These are phyloP conservation scores for Epizoanthus scotinus DNA, from an alignment of 92 coral and sea anemone genomes.

Conservation along the genomic window DNA sequence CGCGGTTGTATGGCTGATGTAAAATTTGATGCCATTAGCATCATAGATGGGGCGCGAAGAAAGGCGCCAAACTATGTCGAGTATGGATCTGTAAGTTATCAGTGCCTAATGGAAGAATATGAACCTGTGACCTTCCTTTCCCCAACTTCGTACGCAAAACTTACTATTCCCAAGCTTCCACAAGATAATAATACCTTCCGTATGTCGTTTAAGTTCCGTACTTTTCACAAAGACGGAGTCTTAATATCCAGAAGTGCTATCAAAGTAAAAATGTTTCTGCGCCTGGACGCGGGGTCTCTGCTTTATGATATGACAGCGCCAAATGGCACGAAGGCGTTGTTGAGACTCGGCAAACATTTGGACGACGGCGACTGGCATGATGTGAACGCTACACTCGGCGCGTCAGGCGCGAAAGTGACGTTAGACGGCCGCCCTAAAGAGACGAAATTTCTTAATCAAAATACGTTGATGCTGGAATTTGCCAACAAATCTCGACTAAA, in stretches of 20 bases:
- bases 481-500: conserved; percentile 72
- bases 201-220: conserved; percentile 82
- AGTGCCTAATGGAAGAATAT: conserved; percentile 62
- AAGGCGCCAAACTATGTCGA: conserved; percentile 32
- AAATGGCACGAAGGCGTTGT: conserved; percentile 51
- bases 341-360: conserved; percentile 65
- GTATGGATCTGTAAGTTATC: conserved; percentile 56
- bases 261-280: conserved; percentile 61
- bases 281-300: conserved; percentile 64
- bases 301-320: conserved; percentile 69
- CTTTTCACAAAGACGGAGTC: conserved; percentile 74
- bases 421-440: conserved; percentile 52
- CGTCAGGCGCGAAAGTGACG: conserved; percentile 45
- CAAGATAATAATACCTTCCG: conserved; percentile 73
- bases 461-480: conserved; percentile 59
- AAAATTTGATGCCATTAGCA: conserved; percentile 53
- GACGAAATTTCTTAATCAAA: conserved; percentile 53
- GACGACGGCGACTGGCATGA: conserved; percentile 95
- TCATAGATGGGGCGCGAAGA: conserved; percentile 48
- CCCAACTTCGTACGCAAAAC: conserved; percentile 63
- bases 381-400: conserved; percentile 63
- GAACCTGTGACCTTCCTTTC: conserved; percentile 64
- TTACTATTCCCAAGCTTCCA: conserved; percentile 64
- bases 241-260: conserved; percentile 71
- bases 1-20: conserved; percentile 79